These are phyloP conservation scores for Porites divaricata DNA, from an alignment of 92 coral and sea anemone species.

Conservation along the genomic window DNA sequence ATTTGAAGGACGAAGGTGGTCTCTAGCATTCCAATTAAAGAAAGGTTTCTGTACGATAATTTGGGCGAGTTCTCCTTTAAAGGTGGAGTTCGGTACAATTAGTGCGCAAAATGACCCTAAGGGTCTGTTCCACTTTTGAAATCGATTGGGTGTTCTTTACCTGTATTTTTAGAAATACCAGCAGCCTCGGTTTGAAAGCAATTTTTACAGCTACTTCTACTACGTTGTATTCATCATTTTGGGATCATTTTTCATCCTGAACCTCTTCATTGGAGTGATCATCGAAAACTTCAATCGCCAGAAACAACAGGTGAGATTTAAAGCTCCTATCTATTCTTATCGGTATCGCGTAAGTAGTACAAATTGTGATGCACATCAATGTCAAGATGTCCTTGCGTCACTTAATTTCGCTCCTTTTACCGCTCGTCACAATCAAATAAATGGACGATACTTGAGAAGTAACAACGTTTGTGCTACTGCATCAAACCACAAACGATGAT, in stretches of 20 bases:
- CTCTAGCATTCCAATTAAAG: no score
- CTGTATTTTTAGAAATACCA: slow-evolving; percentile 46
- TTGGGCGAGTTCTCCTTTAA: background rate
- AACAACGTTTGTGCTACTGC: no score
- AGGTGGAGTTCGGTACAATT: background rate
- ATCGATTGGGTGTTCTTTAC: background rate
- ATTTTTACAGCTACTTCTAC: slow-evolving; percentile 82
- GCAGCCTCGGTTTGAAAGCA: slow-evolving; percentile 76
- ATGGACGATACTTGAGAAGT: no score
- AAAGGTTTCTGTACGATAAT: no score
- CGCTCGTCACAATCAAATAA: background rate
- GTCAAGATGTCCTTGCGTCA: no score
- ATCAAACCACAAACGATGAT: background rate
- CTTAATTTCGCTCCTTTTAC: background rate
- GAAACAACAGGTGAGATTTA: slow-evolving; percentile 82
- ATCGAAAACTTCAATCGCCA: slow-evolving; percentile 96
- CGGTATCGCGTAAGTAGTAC: background rate
- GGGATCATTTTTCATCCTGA: slow-evolving; percentile 97
- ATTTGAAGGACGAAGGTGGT: no score
- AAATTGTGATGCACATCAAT: no score
- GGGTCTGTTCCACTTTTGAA: background rate
- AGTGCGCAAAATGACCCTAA: background rate
- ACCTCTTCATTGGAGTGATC: slow-evolving; percentile 97
- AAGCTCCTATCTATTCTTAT: background rate
- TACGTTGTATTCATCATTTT: slow-evolving; percentile 91